Percentiles rank a stretch among this genome's conserved stretches.
phyloP scores from a whole-genome alignment of 2,113 vertebrate genomes.

The Otolemur garnettii region DNA sequence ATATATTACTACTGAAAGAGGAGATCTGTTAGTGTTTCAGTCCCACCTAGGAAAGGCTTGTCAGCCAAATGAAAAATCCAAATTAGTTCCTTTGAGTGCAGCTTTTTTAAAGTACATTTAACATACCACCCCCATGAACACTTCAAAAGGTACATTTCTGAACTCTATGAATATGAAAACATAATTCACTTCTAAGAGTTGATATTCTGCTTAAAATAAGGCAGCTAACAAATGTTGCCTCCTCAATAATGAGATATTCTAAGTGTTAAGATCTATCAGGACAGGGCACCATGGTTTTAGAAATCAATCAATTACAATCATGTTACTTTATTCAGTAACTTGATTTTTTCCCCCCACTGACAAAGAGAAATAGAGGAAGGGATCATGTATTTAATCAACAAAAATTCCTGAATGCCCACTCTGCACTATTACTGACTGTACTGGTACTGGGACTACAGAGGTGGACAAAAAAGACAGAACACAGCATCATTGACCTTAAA shows the following conservation, averaged over 20 bases:
- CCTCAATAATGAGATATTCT: slow-evolving; percentile 62
- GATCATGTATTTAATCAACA: slow-evolving; percentile 39
- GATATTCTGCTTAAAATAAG: slow-evolving; percentile 68
- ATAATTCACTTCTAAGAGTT: slow-evolving; percentile 59
- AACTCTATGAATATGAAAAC: slow-evolving; percentile 72
- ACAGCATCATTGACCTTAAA: not conserved
- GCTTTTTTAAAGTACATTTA: slow-evolving; percentile 67
- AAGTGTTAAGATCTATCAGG: slow-evolving; percentile 45
- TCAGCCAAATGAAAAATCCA: slow-evolving; percentile 61
- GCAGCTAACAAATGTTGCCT: slow-evolving; percentile 71
- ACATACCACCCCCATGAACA: slow-evolving; percentile 59
- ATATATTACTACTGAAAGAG: not conserved
- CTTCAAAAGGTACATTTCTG: slow-evolving; percentile 70
- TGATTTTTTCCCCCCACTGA: not conserved
- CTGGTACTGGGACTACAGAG: not conserved
- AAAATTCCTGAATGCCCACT: slow-evolving; percentile 4
- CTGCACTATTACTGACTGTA: not conserved
- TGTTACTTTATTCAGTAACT: slow-evolving; percentile 36
- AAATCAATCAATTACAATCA: slow-evolving; percentile 68
- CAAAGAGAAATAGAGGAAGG: slow-evolving; percentile 57
- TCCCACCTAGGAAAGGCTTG: slow-evolving; percentile 33
- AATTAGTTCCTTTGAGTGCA: slow-evolving; percentile 69
- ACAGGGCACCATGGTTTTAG: slow-evolving; percentile 36
- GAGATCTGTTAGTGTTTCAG: not conserved
- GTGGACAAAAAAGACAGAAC: slow-evolving; percentile 20